Evolutionary conservation across 2,888 invertebrate species (phyloP).

Genomic region (Leptopilina drosophilae): DNA sequence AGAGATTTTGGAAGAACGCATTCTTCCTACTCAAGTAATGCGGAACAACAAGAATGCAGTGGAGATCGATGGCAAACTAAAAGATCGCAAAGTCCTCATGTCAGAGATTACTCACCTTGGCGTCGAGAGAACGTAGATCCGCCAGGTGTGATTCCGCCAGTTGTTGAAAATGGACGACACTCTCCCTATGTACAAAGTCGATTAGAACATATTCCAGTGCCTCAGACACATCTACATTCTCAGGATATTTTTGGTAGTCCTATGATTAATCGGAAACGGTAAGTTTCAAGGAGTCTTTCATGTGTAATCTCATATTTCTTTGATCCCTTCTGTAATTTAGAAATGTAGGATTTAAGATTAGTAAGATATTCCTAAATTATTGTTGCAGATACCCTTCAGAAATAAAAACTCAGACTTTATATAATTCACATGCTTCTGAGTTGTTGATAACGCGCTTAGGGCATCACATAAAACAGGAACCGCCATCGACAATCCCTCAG

Average conservation of each 20-base stretch:
- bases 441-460: conserved; percentile 74
- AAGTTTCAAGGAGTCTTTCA: conserved; percentile 24
- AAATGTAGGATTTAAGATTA: too few species aligned
- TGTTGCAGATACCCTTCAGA: conserved; percentile 72
- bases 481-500: conserved; percentile 64
- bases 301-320: conserved; percentile 2
- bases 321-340: too few species aligned
- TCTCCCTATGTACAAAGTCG: conserved; percentile 71
- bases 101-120: conserved; percentile 76
- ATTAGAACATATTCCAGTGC: conserved; percentile 68
- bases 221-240: conserved; percentile 68
- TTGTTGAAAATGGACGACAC: conserved; percentile 67
- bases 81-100: conserved; percentile 73
- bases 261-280: conserved; percentile 75
- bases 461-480: conserved; percentile 72
- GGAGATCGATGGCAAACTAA: conserved; percentile 70
- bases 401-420: conserved; percentile 70
- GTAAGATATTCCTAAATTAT: background rate
- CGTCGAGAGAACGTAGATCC: conserved; percentile 75
- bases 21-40: conserved; percentile 68
- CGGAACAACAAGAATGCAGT: conserved; percentile 65
- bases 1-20: conserved; percentile 57
- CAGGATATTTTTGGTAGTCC: conserved; percentile 74
- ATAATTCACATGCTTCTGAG: conserved; percentile 72
- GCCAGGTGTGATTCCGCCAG: conserved; percentile 71